These are phyloP conservation scores for Coregonus ussuriensis DNA, from an alignment of 2,797 vertebrate genomes.

Conservation along the genomic window DNA sequence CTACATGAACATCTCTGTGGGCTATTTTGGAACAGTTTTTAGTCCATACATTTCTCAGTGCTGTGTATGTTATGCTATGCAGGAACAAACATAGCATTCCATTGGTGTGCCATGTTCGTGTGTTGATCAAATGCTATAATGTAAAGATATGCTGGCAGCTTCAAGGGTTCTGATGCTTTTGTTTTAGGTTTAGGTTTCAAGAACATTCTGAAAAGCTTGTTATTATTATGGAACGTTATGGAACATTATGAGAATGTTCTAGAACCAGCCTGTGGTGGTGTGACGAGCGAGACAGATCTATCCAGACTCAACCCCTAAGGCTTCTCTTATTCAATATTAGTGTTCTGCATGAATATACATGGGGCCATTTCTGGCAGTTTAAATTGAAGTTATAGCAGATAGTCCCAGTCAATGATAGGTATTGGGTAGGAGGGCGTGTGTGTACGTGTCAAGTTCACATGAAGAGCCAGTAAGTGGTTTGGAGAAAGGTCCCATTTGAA, in stretches of 20 bases:
- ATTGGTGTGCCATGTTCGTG: background rate
- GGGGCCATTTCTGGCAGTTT: conserved; percentile 38
- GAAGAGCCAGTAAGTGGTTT: background rate
- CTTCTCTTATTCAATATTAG: conserved; percentile 48
- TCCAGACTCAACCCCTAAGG: conserved; percentile 15
- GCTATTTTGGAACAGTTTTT: too few relatives aligned
- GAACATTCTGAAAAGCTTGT: background rate
- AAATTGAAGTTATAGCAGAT: conserved; percentile 27
- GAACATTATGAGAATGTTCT: background rate
- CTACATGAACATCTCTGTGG: too few relatives aligned
- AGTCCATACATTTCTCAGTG: background rate
- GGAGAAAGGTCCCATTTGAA: background rate
- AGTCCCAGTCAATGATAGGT: conserved; percentile 5
- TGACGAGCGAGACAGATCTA: conserved; percentile 9
- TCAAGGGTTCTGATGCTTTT: background rate
- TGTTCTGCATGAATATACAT: conserved; percentile 43
- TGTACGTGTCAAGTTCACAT: background rate
- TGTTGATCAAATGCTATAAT: background rate
- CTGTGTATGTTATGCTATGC: background rate
- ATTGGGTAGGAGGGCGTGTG: background rate
- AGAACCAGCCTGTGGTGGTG: background rate
- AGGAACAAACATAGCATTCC: background rate
- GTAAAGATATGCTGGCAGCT: background rate
- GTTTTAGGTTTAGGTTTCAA: background rate
- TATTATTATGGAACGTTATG: background rate